Evolutionary conservation across 2,113 vertebrate genomes (phyloP).

Genomic region (Phylloscopus trochilus): DNA sequence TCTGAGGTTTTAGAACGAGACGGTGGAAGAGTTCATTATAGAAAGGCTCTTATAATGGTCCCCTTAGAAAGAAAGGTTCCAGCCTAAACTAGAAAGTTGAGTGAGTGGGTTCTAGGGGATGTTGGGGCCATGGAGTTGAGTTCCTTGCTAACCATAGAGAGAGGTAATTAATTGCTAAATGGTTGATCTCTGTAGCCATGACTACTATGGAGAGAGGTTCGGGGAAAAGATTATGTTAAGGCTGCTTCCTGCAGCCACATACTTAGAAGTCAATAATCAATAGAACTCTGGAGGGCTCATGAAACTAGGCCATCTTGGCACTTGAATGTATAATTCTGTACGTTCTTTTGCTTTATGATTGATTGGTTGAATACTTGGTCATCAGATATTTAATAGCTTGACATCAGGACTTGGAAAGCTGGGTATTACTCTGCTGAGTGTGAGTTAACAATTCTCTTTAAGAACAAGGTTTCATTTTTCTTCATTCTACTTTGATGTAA

Average conservation of each 20-base stretch:
- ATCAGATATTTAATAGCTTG: neutral
- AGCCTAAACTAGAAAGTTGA: neutral
- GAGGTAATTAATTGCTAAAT: neutral
- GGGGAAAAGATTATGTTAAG: neutral
- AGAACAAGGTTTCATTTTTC: neutral
- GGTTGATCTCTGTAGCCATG: neutral
- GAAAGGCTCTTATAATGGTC: neutral
- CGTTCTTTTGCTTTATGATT: neutral
- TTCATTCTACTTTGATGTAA: neutral
- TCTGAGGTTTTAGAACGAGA: neutral
- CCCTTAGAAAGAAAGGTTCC: neutral
- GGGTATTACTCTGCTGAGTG: neutral
- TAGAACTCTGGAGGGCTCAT: neutral
- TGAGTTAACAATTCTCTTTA: neutral
- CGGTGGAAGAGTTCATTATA: neutral
- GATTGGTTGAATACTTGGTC: neutral
- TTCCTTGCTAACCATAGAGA: neutral
- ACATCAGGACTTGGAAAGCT: neutral
- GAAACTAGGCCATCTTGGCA: neutral
- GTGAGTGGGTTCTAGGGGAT: neutral
- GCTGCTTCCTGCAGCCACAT: neutral
- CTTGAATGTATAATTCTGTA: neutral
- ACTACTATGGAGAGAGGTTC: neutral
- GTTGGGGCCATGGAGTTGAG: neutral
- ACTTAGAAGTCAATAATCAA: neutral